Conservation (phyloP, 2,888 invertebrate species). For the Cantharis nigra region DNA sequence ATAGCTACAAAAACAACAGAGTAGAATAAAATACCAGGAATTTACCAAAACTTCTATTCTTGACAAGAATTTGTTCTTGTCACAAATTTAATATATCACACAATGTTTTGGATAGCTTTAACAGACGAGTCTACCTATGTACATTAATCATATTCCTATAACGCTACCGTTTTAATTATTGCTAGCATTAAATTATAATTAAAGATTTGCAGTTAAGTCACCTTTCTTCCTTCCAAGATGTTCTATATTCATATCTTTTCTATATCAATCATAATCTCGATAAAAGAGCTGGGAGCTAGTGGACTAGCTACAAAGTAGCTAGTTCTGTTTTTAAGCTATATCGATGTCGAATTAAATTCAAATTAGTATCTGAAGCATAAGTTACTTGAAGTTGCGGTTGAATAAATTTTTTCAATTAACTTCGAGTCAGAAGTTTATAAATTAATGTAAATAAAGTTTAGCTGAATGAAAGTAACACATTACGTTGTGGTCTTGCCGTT, state of each 20-base stretch:
- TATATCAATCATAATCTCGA: too few relatives aligned
- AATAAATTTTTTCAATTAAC: neutral
- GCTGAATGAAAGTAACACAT: constrained; percentile 23
- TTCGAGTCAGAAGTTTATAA: constrained; percentile 9
- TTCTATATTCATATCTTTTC: neutral
- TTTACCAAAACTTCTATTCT: constrained; percentile 10
- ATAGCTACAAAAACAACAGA: neutral
- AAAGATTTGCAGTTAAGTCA: neutral
- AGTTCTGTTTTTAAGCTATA: too few relatives aligned
- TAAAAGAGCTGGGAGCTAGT: too few relatives aligned
- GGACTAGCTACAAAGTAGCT: too few relatives aligned
- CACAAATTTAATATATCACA: constrained; percentile 25
- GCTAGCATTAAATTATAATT: neutral
- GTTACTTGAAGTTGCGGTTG: neutral
- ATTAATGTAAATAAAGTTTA: constrained; percentile 28
- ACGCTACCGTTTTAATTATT: neutral
- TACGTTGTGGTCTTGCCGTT: constrained; percentile 19
- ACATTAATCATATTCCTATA: constrained; percentile 22
- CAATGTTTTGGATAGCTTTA: constrained; percentile 21
- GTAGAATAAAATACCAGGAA: constrained; percentile 1
- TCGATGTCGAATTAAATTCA: neutral
- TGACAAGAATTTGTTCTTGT: constrained; percentile 24
- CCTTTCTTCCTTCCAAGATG: neutral
- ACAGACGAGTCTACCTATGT: constrained; percentile 15
- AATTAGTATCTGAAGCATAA: neutral